Evolutionary conservation across 2,888 invertebrate genomes (phyloP).

Genomic region (Dicyrtomina minuta): DNA sequence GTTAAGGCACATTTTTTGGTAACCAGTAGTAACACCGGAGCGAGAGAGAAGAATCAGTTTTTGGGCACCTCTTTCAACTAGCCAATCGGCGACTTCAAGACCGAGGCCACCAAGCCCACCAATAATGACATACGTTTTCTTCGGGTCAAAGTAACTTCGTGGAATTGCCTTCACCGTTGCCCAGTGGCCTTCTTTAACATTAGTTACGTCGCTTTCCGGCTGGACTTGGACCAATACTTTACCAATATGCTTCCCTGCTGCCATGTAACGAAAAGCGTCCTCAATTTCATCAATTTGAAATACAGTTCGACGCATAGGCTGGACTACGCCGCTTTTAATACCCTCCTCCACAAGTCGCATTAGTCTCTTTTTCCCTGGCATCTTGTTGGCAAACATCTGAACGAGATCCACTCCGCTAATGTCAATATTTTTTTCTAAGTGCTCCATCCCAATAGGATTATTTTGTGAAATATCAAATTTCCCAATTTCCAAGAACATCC

Average conservation of each 20-base stretch:
- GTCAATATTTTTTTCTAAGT: constrained; percentile 93
- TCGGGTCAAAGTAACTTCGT: constrained; percentile 61
- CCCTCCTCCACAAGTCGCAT: constrained; percentile 59
- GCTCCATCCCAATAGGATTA: constrained; percentile 75
- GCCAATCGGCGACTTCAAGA: constrained; percentile 31
- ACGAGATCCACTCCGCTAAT: constrained; percentile 90
- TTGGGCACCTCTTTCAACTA: constrained; percentile 8
- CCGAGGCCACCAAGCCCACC: constrained; percentile 58
- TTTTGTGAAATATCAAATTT: not conserved
- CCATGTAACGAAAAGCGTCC: constrained; percentile 70
- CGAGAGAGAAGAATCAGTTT: constrained; percentile 30
- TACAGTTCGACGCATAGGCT: constrained; percentile 67
- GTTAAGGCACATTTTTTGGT: constrained; percentile 27
- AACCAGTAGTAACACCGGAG: constrained; percentile 29
- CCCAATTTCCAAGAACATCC: constrained; percentile 75
- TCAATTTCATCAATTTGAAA: constrained; percentile 70
- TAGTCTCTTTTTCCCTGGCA: constrained; percentile 1
- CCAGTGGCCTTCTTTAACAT: too few species aligned
- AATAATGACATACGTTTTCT: constrained; percentile 61
- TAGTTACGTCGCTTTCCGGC: too few species aligned
- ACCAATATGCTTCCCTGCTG: constrained; percentile 58
- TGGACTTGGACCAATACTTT: constrained; percentile 62
- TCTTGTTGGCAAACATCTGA: constrained; percentile 76
- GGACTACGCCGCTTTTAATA: constrained; percentile 66
- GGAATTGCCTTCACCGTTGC: constrained; percentile 59